Conservation (phyloP, 2,888 invertebrate species). For the Anticlea derivata region DNA sequence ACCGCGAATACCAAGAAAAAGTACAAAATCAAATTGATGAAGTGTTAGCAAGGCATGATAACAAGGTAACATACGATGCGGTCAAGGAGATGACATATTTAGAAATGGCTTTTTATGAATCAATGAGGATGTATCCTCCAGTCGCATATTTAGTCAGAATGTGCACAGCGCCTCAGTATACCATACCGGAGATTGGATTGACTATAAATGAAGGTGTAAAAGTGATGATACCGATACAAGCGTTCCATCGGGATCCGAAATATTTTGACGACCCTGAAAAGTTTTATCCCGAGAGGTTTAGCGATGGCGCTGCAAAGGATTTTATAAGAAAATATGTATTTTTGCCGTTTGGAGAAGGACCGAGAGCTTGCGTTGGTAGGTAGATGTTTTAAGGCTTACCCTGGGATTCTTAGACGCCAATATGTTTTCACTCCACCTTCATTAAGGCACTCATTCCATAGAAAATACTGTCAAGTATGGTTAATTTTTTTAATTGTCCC, state of each 20-base stretch:
- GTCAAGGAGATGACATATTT: slow-evolving; percentile 56
- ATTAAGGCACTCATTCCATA: no score
- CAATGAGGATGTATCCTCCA: slow-evolving; percentile 28
- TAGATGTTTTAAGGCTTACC: no score
- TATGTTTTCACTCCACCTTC: no score
- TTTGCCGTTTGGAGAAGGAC: slow-evolving; percentile 52
- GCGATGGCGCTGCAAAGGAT: slow-evolving; percentile 38
- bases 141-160: slow-evolving; percentile 15
- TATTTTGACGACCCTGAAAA: slow-evolving; percentile 34
- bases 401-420: no score
- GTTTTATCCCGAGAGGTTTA: slow-evolving; percentile 59
- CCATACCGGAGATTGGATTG: slow-evolving; percentile 33
- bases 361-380: slow-evolving; percentile 20
- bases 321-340: slow-evolving; percentile 48
- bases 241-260: slow-evolving; percentile 57
- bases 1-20: slow-evolving; percentile 51
- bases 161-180: slow-evolving; percentile 15
- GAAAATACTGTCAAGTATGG: no score
- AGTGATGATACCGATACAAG: slow-evolving; percentile 53
- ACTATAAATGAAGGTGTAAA: slow-evolving; percentile 53
- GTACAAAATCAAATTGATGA: slow-evolving; percentile 53
- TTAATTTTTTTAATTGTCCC: no score
- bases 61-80: slow-evolving; percentile 54
- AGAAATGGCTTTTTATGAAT: slow-evolving; percentile 54
- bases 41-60: slow-evolving; percentile 45